These are phyloP conservation scores for Danio kyathit DNA, from an alignment of 2,797 vertebrate genomes.

Conservation along the genomic window DNA sequence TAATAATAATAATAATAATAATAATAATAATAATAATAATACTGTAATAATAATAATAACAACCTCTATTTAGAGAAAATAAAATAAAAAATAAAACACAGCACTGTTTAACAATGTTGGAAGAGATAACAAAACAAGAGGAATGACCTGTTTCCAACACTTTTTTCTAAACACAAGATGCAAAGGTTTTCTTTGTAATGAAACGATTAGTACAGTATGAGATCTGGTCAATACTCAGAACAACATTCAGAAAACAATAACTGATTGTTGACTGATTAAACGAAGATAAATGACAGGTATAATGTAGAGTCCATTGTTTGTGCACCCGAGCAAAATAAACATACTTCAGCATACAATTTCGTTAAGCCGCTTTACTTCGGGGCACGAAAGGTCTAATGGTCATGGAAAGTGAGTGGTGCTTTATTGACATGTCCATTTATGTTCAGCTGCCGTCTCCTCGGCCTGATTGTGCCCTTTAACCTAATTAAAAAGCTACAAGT, in stretches of 20 bases:
- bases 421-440: constrained; percentile 41
- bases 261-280: constrained; percentile 26
- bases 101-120: no score
- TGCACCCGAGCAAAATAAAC: constrained; percentile 8
- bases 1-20: no score
- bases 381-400: constrained; percentile 45
- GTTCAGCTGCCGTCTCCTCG: constrained; percentile 21
- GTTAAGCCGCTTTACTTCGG: constrained; percentile 11
- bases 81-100: no score
- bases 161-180: constrained; percentile 1
- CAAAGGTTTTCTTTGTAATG: not conserved
- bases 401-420: constrained; percentile 26
- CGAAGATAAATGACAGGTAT: constrained; percentile 22
- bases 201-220: not conserved
- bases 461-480: constrained; percentile 32
- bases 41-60: no score
- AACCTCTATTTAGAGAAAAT: no score
- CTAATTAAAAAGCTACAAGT: constrained; percentile 21
- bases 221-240: constrained; percentile 17
- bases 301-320: constrained; percentile 11
- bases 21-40: no score
- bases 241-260: constrained; percentile 28
- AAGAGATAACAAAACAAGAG: no score
- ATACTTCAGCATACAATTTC: constrained; percentile 24
- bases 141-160: no score